Evolutionary conservation across 2,888 invertebrate species (phyloP).

Genomic region (Clepsis dumicolana): DNA sequence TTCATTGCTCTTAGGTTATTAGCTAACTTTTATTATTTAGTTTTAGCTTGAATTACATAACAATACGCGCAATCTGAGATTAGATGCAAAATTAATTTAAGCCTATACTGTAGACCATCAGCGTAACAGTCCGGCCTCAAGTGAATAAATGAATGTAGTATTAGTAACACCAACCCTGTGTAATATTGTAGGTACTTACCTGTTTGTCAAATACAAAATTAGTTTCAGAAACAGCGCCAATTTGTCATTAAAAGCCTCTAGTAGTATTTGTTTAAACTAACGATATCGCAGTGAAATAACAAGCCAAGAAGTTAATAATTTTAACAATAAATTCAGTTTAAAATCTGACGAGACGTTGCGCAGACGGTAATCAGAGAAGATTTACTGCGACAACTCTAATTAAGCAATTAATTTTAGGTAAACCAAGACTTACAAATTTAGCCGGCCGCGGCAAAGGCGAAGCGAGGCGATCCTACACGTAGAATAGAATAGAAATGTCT

Average conservation of each 20-base stretch:
- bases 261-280: constrained; percentile 4
- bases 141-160: no score
- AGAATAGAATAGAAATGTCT: no score
- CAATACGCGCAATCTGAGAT: no score
- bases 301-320: constrained; percentile 24
- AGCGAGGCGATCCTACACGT: no score
- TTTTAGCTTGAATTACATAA: no score
- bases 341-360: constrained; percentile 14
- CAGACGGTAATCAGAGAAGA: constrained; percentile 46
- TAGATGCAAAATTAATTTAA: no score
- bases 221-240: neutral
- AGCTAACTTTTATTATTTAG: neutral
- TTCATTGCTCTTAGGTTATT: neutral
- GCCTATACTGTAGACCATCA: no score
- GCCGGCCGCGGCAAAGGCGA: neutral
- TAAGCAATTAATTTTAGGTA: constrained; percentile 42
- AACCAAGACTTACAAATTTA: constrained; percentile 17
- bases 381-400: constrained; percentile 46
- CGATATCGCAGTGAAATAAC: neutral
- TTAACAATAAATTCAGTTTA: constrained; percentile 33
- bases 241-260: neutral
- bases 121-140: no score
- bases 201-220: neutral
- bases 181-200: no score
- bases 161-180: no score